These are phyloP conservation scores for Tolypeutes matacus DNA, from an alignment of 2,797 vertebrate genomes.

Conservation along the genomic window DNA sequence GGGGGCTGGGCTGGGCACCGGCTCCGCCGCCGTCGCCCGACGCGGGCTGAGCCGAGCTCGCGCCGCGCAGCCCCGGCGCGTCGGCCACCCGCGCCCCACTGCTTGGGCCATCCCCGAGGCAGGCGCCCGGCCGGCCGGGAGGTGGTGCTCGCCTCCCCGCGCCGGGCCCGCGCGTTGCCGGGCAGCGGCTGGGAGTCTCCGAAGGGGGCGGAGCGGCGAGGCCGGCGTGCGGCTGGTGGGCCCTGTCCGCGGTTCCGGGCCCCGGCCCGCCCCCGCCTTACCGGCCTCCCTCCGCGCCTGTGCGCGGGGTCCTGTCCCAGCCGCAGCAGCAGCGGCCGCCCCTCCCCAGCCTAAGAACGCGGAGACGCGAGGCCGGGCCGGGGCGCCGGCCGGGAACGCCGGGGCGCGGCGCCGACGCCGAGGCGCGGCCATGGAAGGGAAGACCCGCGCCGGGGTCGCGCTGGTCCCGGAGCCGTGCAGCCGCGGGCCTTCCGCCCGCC, in stretches of 20 bases:
- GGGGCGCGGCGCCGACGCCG: constrained; percentile 77
- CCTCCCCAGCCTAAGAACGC: constrained; percentile 34
- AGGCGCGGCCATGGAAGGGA: constrained; percentile 84
- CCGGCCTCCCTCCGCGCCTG: constrained; percentile 72
- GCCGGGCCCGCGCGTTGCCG: constrained; percentile 75
- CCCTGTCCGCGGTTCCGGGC: constrained; percentile 72
- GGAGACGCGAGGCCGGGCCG: constrained; percentile 41
- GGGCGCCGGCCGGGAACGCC: constrained; percentile 41
- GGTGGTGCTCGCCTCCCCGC: constrained; percentile 79
- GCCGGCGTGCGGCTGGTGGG: constrained; percentile 75
- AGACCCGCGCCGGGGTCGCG: constrained; percentile 85
- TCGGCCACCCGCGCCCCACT: background rate
- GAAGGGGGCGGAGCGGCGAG: constrained; percentile 82
- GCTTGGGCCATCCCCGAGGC: background rate
- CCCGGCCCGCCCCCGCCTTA: constrained; percentile 71
- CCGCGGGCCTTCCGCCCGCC: constrained; percentile 76
- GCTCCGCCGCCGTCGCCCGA: background rate
- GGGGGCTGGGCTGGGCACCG: background rate
- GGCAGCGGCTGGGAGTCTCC: constrained; percentile 76
- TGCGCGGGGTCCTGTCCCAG: constrained; percentile 62
- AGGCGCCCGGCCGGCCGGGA: constrained; percentile 75
- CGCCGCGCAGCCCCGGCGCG: background rate
- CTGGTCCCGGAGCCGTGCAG: constrained; percentile 79
- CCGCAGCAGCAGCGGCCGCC: constrained; percentile 55
- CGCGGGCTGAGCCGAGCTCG: background rate